phyloP scores from a whole-genome alignment of 2,888 invertebrate species.

The Keiferia lycopersicella region DNA sequence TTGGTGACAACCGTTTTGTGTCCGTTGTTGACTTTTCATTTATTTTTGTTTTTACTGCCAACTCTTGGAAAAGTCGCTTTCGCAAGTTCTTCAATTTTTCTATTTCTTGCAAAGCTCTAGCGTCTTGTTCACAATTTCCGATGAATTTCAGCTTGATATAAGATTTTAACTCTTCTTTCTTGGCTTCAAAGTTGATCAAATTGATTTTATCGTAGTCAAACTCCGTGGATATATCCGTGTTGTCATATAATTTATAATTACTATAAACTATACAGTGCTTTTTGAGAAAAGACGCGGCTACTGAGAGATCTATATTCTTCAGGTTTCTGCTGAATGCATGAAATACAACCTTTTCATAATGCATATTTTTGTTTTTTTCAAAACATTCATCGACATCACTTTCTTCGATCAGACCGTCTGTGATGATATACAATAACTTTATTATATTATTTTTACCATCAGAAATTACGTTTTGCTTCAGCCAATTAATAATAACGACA shows the following conservation, averaged over 20 bases:
- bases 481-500: constrained; percentile 21
- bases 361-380: constrained; percentile 37
- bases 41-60: constrained; percentile 17
- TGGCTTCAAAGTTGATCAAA: constrained; percentile 39
- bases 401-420: constrained; percentile 40
- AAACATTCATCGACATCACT: constrained; percentile 32
- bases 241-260: constrained; percentile 39
- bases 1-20: background rate
- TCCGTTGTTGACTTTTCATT: constrained; percentile 8
- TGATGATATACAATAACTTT: constrained; percentile 45
- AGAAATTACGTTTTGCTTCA: constrained; percentile 31
- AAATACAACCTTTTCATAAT: constrained; percentile 45
- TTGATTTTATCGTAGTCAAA: constrained; percentile 46
- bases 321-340: constrained; percentile 37
- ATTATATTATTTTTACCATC: constrained; percentile 35
- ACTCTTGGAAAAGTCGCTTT: constrained; percentile 38
- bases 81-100: constrained; percentile 43
- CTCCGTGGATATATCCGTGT: constrained; percentile 44
- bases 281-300: constrained; percentile 42
- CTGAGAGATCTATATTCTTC: constrained; percentile 39
- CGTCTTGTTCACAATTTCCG: constrained; percentile 31
- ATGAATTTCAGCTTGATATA: constrained; percentile 50
- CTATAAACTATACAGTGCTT: constrained; percentile 41
- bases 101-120: constrained; percentile 40
- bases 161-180: constrained; percentile 45